These are phyloP conservation scores for Gopherus evgoodei DNA, from an alignment of 2,113 vertebrate species.

Conservation along the genomic window DNA sequence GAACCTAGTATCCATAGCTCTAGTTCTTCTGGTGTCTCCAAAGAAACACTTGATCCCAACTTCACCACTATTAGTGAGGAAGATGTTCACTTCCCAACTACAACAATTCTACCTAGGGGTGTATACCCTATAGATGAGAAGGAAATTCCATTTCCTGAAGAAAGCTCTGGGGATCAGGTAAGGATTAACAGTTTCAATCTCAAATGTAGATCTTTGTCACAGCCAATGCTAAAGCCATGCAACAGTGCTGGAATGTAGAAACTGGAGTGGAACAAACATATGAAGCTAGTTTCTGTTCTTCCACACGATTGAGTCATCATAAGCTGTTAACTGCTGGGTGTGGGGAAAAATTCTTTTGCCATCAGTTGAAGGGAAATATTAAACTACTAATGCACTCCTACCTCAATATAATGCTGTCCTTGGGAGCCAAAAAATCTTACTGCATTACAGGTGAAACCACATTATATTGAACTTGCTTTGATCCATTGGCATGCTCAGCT, in stretches of 20 bases:
- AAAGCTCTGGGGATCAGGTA: slow-evolving; percentile 79
- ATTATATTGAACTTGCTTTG: too few species aligned
- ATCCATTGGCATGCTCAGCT: too few species aligned
- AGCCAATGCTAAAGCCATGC: not conserved
- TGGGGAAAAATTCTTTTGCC: not conserved
- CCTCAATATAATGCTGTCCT: too few species aligned
- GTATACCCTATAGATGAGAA: not conserved
- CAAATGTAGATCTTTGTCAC: not conserved
- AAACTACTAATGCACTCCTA: not conserved
- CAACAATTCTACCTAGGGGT: rapidly evolving
- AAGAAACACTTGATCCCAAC: not conserved
- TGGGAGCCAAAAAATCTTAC: too few species aligned
- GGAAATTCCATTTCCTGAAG: slow-evolving; percentile 22
- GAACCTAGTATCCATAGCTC: slow-evolving; percentile 34
- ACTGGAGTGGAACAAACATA: too few species aligned
- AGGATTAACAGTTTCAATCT: not conserved
- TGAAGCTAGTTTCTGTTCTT: not conserved
- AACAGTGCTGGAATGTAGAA: not conserved
- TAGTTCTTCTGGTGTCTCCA: not conserved
- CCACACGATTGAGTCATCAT: not conserved
- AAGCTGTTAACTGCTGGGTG: not conserved
- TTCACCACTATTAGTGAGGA: not conserved
- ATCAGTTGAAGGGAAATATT: not conserved
- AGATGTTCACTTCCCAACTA: not conserved
- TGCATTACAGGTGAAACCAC: too few species aligned